Conservation (phyloP, 2,113 vertebrate species). For the Mormyrus iriodes region DNA sequence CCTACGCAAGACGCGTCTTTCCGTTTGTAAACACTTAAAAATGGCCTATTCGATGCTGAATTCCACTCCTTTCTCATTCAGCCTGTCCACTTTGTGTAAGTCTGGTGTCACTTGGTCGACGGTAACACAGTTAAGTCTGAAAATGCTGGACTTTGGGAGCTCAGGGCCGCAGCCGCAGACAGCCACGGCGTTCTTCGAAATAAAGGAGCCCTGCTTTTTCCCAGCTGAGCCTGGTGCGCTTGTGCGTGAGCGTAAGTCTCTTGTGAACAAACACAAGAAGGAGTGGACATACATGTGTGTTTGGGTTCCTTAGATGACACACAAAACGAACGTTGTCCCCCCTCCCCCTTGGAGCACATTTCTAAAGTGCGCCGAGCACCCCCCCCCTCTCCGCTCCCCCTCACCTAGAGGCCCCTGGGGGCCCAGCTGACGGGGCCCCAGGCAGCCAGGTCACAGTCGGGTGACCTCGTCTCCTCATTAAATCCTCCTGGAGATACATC, state of each 20-base stretch:
- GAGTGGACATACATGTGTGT: background rate
- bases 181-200: background rate
- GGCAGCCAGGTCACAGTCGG: constrained; percentile 85
- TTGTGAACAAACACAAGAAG: background rate
- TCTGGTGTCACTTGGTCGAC: background rate
- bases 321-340: background rate
- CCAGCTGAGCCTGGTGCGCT: background rate
- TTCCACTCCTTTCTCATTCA: background rate
- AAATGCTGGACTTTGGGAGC: background rate
- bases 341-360: background rate
- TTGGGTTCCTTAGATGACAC: background rate
- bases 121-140: background rate
- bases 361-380: background rate
- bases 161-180: background rate
- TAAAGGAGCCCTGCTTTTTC: background rate
- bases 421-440: constrained; percentile 80
- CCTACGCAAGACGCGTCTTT: background rate
- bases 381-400: background rate
- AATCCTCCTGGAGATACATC: constrained; percentile 88
- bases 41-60: background rate
- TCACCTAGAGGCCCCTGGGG: constrained; percentile 73
- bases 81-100: background rate
- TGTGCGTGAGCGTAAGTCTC: background rate
- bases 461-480: constrained; percentile 93
- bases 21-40: background rate